Base-by-base conservation (phyloP, 2,797 vertebrate species). In the Tenualosa ilisha region DNA sequence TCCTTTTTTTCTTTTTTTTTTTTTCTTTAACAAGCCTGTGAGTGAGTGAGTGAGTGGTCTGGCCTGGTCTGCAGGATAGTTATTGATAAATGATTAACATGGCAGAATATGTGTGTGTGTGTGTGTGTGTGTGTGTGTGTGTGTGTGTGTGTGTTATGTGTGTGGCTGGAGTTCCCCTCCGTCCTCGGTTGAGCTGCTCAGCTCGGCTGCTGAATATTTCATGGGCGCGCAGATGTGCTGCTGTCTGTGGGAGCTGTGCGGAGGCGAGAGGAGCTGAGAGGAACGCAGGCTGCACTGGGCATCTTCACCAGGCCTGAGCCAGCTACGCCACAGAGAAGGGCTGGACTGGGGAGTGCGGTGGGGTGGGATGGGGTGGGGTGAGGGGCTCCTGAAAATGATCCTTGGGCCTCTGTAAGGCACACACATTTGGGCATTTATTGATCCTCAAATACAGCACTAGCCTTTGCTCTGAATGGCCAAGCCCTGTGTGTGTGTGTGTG, bases 41-140 rank as follows among this genome's bases (percentile, higher is more conserved):
- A 89, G 93, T 20, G 61, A 65, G 93, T 84, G 83, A 89, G 93
- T 20, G 61, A 65, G 61, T 22, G 24, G 61, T 88, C 82, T 46
- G 82, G 93, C 68, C 87, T 92, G 91, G 93, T 93, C 92, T 82
- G 89, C 46, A 31, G 84, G 85, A 88, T 91, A 90, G 93, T 94
- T 95, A 95, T 96, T 95, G 95, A 96, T 96, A 95, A 96, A 96
- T 96, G 95, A 96, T 96, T 95, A 96, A 96, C 94, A 88, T 90
- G 90, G 91, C 93, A 94, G 94, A 93, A 95, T 65, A 6, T 31
- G 63, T 72, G 65, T 26, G 26, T 68, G 24, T 68, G 65, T 37
- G 65, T 26, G 24, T 65, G n/a, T 31, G 63, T 72, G 65, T 26
- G 26, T 68, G 24, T 68, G 65, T 37, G 65, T 26, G 24, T 31